Conservation (phyloP, 2,113 vertebrate species). For the Numida meleagris region DNA sequence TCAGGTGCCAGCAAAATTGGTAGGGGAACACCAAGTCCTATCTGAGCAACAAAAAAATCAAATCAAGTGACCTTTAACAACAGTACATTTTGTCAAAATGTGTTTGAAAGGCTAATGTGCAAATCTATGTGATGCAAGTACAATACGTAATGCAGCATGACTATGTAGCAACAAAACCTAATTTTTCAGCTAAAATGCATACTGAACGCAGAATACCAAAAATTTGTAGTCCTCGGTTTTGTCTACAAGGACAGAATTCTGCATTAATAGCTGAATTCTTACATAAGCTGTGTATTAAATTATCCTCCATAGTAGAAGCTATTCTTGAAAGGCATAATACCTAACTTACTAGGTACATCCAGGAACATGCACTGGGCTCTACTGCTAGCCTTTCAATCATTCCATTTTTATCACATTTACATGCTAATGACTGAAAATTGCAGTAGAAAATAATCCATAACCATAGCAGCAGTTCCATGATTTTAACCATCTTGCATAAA, state of each 20-base stretch:
- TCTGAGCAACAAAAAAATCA: background rate
- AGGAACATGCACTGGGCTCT: background rate
- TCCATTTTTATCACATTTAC: background rate
- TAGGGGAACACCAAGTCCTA: background rate
- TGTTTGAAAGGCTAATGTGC: background rate
- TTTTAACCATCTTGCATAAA: background rate
- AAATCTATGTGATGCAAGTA: background rate
- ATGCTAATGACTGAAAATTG: background rate
- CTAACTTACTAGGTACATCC: background rate
- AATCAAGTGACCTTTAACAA: background rate
- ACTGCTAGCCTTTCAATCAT: background rate
- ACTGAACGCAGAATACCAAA: background rate
- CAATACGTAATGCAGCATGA: accelerated
- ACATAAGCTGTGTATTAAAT: background rate
- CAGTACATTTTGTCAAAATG: background rate
- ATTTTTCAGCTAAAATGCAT: background rate
- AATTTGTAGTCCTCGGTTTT: background rate
- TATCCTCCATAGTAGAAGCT: background rate
- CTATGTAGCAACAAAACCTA: background rate
- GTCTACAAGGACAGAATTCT: background rate
- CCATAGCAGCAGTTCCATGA: background rate
- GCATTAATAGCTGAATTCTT: background rate
- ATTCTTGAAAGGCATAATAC: background rate
- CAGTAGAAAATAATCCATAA: background rate
- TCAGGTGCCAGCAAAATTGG: background rate